Conservation (phyloP, 2,113 vertebrate genomes). For the Percopsis transmontana region DNA sequence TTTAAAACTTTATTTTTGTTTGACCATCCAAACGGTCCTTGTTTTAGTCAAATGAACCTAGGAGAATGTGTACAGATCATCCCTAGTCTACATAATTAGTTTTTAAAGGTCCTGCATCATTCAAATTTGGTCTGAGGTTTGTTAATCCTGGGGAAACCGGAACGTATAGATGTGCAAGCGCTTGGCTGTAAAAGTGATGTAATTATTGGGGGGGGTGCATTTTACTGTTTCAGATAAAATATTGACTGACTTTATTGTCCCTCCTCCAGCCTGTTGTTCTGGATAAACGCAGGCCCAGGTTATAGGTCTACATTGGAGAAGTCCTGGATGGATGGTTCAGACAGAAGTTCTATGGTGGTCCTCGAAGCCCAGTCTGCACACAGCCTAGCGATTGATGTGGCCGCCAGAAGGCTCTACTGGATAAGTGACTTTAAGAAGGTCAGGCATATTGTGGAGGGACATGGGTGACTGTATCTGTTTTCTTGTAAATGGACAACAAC, state of each 20-base stretch:
- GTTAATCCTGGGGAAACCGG: no score
- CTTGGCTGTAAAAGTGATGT: background rate
- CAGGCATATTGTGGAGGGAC: background rate
- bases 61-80: no score
- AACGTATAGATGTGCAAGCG: background rate
- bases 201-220: no score
- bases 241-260: background rate
- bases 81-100: no score
- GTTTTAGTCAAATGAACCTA: no score
- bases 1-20: no score
- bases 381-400: constrained; percentile 81
- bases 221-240: no score
- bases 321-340: constrained; percentile 88
- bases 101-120: no score
- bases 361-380: constrained; percentile 81
- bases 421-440: constrained; percentile 87
- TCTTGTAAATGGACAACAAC: no score
- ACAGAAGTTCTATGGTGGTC: constrained; percentile 69
- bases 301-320: constrained; percentile 78
- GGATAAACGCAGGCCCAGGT: constrained; percentile 80
- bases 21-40: no score
- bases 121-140: no score
- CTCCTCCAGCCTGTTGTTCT: constrained; percentile 82
- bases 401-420: constrained; percentile 85
- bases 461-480: background rate